Conservation (phyloP, 2,113 vertebrate species). For the Microtus richardsoni region DNA sequence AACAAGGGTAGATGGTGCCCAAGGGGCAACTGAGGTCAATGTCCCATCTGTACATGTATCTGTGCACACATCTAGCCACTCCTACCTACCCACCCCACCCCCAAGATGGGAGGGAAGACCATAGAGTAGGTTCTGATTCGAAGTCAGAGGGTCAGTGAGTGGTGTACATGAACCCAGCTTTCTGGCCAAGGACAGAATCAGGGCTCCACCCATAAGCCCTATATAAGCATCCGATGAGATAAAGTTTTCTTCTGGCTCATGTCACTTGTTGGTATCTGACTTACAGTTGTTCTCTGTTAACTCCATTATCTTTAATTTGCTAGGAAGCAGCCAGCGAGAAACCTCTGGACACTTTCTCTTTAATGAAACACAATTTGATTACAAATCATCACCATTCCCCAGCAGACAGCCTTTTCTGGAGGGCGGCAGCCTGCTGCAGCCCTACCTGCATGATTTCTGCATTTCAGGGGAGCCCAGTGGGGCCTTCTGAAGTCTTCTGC, state of each 20-base stretch:
- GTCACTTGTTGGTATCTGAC: conserved; percentile 63
- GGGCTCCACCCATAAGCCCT: not conserved
- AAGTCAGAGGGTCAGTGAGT: not conserved
- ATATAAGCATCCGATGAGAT: not conserved
- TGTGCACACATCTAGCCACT: not conserved
- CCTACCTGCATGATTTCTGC: not conserved
- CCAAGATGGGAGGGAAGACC: not conserved
- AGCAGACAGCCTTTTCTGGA: conserved; percentile 51
- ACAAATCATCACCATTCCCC: conserved; percentile 64
- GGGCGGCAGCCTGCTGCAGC: not conserved
- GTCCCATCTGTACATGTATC: not conserved
- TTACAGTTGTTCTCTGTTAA: conserved; percentile 70
- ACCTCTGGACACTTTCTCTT: conserved; percentile 67
- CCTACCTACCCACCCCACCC: too few species aligned
- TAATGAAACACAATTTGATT: conserved; percentile 81
- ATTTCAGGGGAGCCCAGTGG: not conserved
- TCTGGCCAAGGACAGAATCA: not conserved
- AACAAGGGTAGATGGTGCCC: not conserved
- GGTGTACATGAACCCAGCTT: not conserved
- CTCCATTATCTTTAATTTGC: conserved; percentile 76
- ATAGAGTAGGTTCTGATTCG: not conserved
- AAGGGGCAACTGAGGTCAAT: not conserved
- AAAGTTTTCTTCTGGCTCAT: not conserved
- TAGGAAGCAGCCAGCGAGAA: conserved; percentile 60
- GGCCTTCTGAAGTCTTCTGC: not conserved